These are phyloP conservation scores for Dunckerocampus dactyliophorus DNA, from an alignment of 2,113 vertebrate species.

Conservation along the genomic window DNA sequence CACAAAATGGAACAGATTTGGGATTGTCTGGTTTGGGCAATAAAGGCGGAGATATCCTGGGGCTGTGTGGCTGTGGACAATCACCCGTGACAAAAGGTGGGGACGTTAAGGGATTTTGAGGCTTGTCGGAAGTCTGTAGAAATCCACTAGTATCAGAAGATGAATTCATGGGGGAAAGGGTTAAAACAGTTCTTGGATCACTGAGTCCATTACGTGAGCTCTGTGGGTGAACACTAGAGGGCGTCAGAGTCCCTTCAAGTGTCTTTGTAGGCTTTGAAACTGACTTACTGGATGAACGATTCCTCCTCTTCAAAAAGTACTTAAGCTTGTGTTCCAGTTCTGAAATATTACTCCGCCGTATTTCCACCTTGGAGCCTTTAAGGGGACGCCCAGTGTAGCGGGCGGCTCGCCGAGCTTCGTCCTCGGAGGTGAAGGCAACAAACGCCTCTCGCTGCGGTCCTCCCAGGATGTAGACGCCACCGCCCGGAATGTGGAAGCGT, in stretches of 20 bases:
- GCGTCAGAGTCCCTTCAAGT: background rate
- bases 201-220: too few species aligned
- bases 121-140: background rate
- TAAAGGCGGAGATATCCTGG: background rate
- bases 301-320: constrained; percentile 63
- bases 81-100: background rate
- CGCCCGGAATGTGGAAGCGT: constrained; percentile 84
- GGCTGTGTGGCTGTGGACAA: constrained; percentile 3
- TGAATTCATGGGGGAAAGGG: too few species aligned
- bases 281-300: constrained; percentile 22
- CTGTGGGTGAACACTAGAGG: too few species aligned
- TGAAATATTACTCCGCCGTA: constrained; percentile 83
- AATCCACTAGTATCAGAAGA: background rate
- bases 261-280: background rate
- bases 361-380: constrained; percentile 76
- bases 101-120: too few species aligned
- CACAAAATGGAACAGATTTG: background rate
- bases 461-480: constrained; percentile 91
- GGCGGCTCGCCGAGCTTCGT: constrained; percentile 85
- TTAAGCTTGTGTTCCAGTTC: constrained; percentile 84
- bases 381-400: constrained; percentile 77
- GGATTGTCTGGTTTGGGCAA: background rate
- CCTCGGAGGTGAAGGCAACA: constrained; percentile 85
- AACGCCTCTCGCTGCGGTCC: constrained; percentile 88
- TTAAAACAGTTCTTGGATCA: background rate